phyloP scores from a whole-genome alignment of 2,888 invertebrate species.

The Leptodirus hochenwartii region DNA sequence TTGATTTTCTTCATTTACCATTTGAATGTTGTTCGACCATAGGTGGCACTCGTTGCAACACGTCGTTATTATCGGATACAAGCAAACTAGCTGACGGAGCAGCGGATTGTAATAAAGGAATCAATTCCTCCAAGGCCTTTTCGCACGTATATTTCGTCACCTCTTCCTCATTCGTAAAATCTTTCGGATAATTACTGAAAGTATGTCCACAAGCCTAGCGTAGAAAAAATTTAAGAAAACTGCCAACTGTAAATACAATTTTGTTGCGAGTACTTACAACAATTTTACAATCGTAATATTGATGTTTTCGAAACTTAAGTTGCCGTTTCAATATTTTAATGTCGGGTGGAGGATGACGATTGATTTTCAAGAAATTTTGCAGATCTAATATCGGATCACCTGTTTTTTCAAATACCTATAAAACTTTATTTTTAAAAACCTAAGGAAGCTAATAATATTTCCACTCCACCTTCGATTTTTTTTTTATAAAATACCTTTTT shows the following conservation, averaged over 20 bases:
- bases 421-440: too few relatives aligned
- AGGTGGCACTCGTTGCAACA: constrained; percentile 24
- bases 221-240: constrained; percentile 1
- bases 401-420: too few relatives aligned
- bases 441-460: too few relatives aligned
- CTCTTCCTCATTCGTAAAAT: constrained; percentile 21
- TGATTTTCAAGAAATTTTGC: too few relatives aligned
- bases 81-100: constrained; percentile 15
- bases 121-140: constrained; percentile 23
- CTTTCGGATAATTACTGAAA: constrained; percentile 29
- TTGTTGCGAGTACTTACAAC: too few relatives aligned
- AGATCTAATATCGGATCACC: too few relatives aligned
- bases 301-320: too few relatives aligned
- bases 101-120: constrained; percentile 18
- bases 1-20: constrained; percentile 17
- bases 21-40: constrained; percentile 27
- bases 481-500: too few relatives aligned
- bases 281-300: too few relatives aligned
- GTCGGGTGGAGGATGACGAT: too few relatives aligned
- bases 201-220: constrained; percentile 21
- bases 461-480: too few relatives aligned
- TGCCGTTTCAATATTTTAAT: too few relatives aligned
- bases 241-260: background rate
- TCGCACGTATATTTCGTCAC: constrained; percentile 27
- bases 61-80: constrained; percentile 18